A percentile compares a stretch with the other conserved stretches of the same genome.
These are phyloP conservation scores for Asbolus verrucosus DNA, from an alignment of 1,140 invertebrate genomes.

Conservation along the genomic window DNA sequence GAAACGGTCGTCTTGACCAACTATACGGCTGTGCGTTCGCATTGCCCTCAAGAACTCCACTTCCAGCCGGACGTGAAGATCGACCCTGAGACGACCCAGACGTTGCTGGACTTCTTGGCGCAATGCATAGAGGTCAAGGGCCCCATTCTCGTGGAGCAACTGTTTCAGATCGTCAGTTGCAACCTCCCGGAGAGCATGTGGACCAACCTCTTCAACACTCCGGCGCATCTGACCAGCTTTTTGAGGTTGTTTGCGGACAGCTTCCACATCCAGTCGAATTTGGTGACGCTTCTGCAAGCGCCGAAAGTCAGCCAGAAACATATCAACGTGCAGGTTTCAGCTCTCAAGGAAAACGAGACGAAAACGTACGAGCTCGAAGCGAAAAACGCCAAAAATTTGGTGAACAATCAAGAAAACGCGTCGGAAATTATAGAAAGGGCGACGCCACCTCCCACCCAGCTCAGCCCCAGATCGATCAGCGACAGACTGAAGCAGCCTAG, in stretches of 20 bases:
- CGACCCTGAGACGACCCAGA: constrained; percentile 82
- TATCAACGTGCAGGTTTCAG: constrained; percentile 58
- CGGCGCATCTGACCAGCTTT: constrained; percentile 87
- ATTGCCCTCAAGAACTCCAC: constrained; percentile 67
- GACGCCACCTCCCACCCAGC: background rate
- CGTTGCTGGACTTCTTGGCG: constrained; percentile 82
- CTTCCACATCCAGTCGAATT: constrained; percentile 90
- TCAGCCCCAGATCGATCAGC: constrained; percentile 59
- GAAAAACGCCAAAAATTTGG: constrained; percentile 55
- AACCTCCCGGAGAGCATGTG: constrained; percentile 83
- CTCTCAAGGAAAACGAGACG: constrained; percentile 50
- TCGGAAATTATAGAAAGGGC: constrained; percentile 38
- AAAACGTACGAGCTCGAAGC: constrained; percentile 50
- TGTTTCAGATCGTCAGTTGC: constrained; percentile 84
- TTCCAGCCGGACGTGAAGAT: constrained; percentile 78
- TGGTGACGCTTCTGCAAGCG: constrained; percentile 83
- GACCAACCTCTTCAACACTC: constrained; percentile 86
- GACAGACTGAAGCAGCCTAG: constrained; percentile 63
- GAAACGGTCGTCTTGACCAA: constrained; percentile 77
- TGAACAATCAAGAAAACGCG: constrained; percentile 31
- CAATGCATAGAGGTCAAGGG: constrained; percentile 76
- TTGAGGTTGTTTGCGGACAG: constrained; percentile 90
- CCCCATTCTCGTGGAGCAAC: constrained; percentile 84
- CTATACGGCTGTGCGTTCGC: constrained; percentile 69
- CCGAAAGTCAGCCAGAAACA: constrained; percentile 71